A percentile compares a stretch with the other conserved stretches of the same genome.
Conservation (phyloP, 2,888 invertebrate genomes). For the Lithophane socia region DNA sequence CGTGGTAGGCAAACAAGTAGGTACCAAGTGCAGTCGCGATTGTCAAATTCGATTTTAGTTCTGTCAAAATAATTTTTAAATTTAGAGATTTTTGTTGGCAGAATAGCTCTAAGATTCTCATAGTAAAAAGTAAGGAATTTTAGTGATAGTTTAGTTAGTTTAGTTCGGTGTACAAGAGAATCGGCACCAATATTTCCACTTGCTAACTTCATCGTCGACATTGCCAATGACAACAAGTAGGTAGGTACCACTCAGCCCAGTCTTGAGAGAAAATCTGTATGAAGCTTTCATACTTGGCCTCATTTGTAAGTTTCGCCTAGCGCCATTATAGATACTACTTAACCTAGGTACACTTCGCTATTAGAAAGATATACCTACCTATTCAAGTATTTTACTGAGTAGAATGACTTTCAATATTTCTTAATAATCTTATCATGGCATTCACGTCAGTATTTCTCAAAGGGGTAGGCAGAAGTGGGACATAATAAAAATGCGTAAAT, state of each 20-base stretch:
- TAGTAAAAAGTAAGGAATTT: too few species aligned
- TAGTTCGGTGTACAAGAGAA: too few species aligned
- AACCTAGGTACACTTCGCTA: background rate
- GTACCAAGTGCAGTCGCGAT: too few species aligned
- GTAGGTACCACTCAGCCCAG: background rate
- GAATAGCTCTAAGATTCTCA: too few species aligned
- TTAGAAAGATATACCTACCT: conserved; percentile 15
- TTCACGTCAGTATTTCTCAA: background rate
- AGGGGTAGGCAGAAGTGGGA: background rate
- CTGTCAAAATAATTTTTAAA: too few species aligned
- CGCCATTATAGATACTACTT: conserved; percentile 1
- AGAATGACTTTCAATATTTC: background rate
- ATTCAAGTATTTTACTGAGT: conserved; percentile 4
- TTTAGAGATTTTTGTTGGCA: too few species aligned
- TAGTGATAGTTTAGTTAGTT: too few species aligned
- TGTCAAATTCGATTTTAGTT: too few species aligned
- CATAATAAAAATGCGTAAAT: too few species aligned
- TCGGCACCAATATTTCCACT: background rate
- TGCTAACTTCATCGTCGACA: background rate
- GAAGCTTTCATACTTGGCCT: conserved; percentile 60
- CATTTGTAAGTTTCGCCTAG: conserved; percentile 43
- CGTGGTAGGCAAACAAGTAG: too few species aligned
- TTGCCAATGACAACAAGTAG: conserved; percentile 19
- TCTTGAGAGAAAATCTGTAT: conserved; percentile 48
- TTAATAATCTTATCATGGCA: background rate